Base-by-base conservation (phyloP, 2,797 vertebrate genomes). In the Cottoperca gobio region DNA sequence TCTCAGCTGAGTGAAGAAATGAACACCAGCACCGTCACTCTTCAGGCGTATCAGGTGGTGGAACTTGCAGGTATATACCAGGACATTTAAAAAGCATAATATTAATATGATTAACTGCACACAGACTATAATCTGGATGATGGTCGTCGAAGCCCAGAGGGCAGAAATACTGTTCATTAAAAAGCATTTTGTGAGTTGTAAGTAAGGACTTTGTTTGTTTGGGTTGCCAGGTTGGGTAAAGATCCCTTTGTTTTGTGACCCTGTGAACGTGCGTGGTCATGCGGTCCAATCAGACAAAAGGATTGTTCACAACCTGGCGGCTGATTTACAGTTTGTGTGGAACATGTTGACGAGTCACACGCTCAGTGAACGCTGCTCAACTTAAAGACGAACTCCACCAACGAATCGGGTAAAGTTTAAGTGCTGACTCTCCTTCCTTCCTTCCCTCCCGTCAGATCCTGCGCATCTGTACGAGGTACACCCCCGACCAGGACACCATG, bases 401-500 rank as follows among this genome's bases (percentile, higher is more conserved):
- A 65, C 53, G 53, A 28, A 19, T 70, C 31, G n/a, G 13, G 24
- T 45, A n/a, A 35, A 49, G 63, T 45, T 73, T 75, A n/a, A 66
- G 45, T 45, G 53, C 64, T 76, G 78, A 76, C 53, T 61, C 10
- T 10, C 26, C 14, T 73, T 57, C 28, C 14, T 26, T 39, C 23
- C 28, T 12, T 21, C n/a, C n/a, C n/a, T 13, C 17, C 55, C 16
- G 19, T 43, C 83, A 97, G 97, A 97, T 97, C 94, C 95, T 97
- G 55, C 94, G 97, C 79, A 97, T 97, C 91, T 97, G 97, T 81
- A 97, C 96, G 0, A 94, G 97, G 70, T 97, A 97, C 90, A 97
- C 97, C 39, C 97, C 97, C 0, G 97, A 97, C 68, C 95, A 97
- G 93, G 97, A 97, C 94, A 97, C 97, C 40, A 97, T 97, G 97